Percentiles rank a stretch among this genome's conserved stretches.
These are phyloP conservation scores for Drosophila neocordata DNA, from an alignment of 1,140 invertebrate species.

Conservation along the genomic window DNA sequence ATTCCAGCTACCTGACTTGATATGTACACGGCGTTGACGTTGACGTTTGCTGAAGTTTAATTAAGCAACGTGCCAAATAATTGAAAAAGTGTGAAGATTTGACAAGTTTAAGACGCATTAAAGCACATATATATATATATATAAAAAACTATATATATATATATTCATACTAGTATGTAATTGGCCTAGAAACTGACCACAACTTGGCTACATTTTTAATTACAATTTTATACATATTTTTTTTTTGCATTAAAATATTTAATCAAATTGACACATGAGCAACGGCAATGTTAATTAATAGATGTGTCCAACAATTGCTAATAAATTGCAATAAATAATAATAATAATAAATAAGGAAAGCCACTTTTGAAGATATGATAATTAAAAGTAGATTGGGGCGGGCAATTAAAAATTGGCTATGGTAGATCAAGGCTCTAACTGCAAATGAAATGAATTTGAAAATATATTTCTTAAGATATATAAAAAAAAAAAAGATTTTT, in stretches of 20 bases:
- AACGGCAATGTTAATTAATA: conserved; percentile 46
- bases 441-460: no score
- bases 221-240: conserved; percentile 43
- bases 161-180: conserved; percentile 30
- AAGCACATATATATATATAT: conserved; percentile 32
- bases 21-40: conserved; percentile 62
- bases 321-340: conserved; percentile 24
- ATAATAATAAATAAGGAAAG: conserved; percentile 12
- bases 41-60: conserved; percentile 80
- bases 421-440: background rate
- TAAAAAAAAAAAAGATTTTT: no score
- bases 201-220: conserved; percentile 37
- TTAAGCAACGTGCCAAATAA: conserved; percentile 81
- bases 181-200: conserved; percentile 29
- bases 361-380: conserved; percentile 6
- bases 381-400: conserved; percentile 2
- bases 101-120: conserved; percentile 82
- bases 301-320: conserved; percentile 38
- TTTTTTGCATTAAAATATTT: conserved; percentile 52
- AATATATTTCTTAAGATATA: no score
- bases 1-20: conserved; percentile 41
- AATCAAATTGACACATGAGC: conserved; percentile 73
- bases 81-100: conserved; percentile 82
- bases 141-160: background rate
- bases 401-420: conserved; percentile 52